phyloP scores from a whole-genome alignment of 2,888 invertebrate species.

The Athetis lepigone region DNA sequence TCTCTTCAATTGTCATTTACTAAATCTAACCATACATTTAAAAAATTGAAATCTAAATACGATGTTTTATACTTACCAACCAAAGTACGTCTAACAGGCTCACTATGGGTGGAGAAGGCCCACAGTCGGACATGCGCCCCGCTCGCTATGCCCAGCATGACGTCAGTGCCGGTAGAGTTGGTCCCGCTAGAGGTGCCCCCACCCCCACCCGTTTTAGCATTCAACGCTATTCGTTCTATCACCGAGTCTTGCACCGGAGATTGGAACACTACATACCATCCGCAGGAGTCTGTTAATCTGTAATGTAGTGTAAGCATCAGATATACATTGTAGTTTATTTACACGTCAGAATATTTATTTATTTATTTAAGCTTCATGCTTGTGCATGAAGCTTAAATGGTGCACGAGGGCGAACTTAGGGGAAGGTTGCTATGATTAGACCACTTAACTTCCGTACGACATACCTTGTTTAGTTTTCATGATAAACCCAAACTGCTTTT shows the following conservation, averaged over 20 bases:
- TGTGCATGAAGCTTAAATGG: no score
- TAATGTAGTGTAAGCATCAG: slow-evolving; percentile 8
- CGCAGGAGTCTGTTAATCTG: slow-evolving; percentile 98
- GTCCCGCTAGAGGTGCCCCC: slow-evolving; percentile 79
- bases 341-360: no score
- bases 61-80: slow-evolving; percentile 76
- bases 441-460: no score
- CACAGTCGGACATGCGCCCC: slow-evolving; percentile 85
- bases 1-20: no score
- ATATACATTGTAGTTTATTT: background rate
- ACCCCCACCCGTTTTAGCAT: slow-evolving; percentile 90
- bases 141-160: slow-evolving; percentile 88
- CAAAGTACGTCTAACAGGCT: slow-evolving; percentile 86
- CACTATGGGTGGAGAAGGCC: slow-evolving; percentile 88
- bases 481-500: no score
- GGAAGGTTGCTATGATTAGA: no score
- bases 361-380: no score
- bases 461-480: no score
- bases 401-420: no score
- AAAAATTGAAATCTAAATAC: no score
- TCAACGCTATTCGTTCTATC: slow-evolving; percentile 98
- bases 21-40: no score
- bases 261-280: slow-evolving; percentile 98
- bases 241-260: slow-evolving; percentile 97
- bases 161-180: slow-evolving; percentile 82